Percentiles rank a stretch among this genome's conserved stretches.
Evolutionary conservation across 2,113 vertebrate genomes (phyloP).

Genomic region (Passer montanus): DNA sequence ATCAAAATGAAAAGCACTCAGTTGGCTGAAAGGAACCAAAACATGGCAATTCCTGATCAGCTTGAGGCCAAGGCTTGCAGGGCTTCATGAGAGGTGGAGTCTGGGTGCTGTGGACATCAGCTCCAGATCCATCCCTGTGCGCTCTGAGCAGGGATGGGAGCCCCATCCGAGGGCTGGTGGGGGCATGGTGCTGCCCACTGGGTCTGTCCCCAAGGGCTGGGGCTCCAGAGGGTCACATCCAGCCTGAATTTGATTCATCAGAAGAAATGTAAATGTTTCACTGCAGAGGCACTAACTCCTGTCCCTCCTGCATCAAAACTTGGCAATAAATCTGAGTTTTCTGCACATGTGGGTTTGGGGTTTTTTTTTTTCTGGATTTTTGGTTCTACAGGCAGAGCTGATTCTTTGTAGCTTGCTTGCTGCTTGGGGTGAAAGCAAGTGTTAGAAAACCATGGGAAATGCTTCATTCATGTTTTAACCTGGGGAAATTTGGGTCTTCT

Average conservation of each 20-base stretch:
- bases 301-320: not conserved
- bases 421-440: not conserved
- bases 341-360: accelerated
- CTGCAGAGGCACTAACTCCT: not conserved
- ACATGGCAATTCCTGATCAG: not conserved
- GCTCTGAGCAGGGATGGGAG: not conserved
- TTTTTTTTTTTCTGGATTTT: not conserved
- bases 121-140: not conserved
- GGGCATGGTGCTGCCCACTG: not conserved
- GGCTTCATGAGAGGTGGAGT: accelerated
- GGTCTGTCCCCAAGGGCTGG: not conserved
- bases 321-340: not conserved
- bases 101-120: not conserved
- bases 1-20: not conserved
- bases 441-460: not conserved
- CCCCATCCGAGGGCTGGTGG: accelerated
- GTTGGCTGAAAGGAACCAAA: not conserved
- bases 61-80: not conserved
- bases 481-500: not conserved
- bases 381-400: not conserved
- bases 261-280: not conserved
- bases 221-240: not conserved
- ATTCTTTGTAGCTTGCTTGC: not conserved
- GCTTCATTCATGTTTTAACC: not conserved
- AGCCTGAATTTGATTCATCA: not conserved